Percentiles rank a stretch among this genome's conserved stretches.
Conservation (phyloP, 1,140 invertebrate genomes). For the fruit fly (Drosophila melanogaster) region Release_6_plus_ISO1_MT NT_037436.4:21209501-21210000, state of each 20-base stretch:
- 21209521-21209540: constrained; percentile 54
- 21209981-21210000: constrained; percentile 34
- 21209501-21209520: constrained; percentile 67
- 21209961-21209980: constrained; percentile 34
- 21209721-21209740: no score
- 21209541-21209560: constrained; percentile 51
- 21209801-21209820: not conserved
- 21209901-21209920: constrained; percentile 22
- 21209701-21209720: not conserved
- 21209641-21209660: constrained; percentile 68
- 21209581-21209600: constrained; percentile 58
- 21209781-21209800: no score
- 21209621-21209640: constrained; percentile 52
- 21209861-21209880: constrained; percentile 45
- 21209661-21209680: constrained; percentile 56
- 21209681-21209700: not conserved
- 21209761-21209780: no score
- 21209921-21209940: constrained; percentile 2
- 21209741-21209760: no score
- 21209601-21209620: constrained; percentile 68
- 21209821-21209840: constrained; percentile 59
- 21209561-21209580: constrained; percentile 65
- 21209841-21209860: constrained; percentile 23
- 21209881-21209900: constrained; percentile 57
- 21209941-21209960: constrained; percentile 38